phyloP scores from a whole-genome alignment of 1,140 invertebrate species.

The Philopotamus ludificatus region DNA sequence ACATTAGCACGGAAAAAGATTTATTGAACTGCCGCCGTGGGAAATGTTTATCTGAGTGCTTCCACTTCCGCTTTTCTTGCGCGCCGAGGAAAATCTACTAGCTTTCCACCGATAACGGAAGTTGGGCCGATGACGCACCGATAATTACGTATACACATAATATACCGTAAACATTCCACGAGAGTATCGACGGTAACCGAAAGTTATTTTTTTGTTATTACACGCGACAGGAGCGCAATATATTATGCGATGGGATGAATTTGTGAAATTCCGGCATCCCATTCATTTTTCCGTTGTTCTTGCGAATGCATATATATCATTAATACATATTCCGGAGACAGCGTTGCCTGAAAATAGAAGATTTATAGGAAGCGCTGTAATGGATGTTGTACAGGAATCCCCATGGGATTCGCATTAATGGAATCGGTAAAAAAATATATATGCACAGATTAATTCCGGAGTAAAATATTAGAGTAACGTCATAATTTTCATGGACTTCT shows the following conservation, averaged over 20 bases:
- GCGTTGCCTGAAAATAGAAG: constrained; percentile 25
- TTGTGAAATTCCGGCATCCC: constrained; percentile 6
- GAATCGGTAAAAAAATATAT: neutral
- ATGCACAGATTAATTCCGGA: no score
- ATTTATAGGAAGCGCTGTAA: constrained; percentile 17
- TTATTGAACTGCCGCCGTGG: constrained; percentile 25
- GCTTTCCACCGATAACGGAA: neutral
- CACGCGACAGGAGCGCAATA: no score
- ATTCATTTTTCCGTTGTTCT: constrained; percentile 15
- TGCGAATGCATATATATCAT: constrained; percentile 19
- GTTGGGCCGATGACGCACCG: neutral
- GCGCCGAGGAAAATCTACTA: constrained; percentile 3
- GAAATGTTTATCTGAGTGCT: constrained; percentile 29
- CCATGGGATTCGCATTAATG: neutral
- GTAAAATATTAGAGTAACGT: no score
- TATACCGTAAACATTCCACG: no score
- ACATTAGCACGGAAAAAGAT: constrained; percentile 14
- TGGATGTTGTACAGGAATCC: constrained; percentile 1
- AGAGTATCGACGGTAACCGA: no score
- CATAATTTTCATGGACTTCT: no score
- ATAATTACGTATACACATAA: neutral
- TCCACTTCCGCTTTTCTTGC: constrained; percentile 7
- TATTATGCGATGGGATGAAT: constrained; percentile 1
- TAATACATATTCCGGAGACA: constrained; percentile 25
- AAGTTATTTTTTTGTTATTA: no score